Evolutionary conservation across 2,888 invertebrate genomes (phyloP).

Genomic region (Caenorhabditis sp.): DNA sequence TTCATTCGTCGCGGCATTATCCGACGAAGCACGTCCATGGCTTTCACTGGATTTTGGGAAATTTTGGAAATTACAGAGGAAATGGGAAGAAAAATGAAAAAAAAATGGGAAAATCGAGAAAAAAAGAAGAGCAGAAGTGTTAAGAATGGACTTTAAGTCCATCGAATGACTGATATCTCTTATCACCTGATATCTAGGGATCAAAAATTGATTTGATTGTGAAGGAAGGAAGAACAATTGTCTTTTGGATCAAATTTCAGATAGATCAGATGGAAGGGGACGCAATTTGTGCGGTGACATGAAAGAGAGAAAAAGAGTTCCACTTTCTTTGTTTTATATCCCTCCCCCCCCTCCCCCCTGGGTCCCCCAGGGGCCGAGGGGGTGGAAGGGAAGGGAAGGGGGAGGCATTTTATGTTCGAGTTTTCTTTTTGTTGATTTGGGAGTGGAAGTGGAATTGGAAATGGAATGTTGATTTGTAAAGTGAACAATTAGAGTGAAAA

Average conservation of each 20-base stretch:
- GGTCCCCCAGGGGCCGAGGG: too few relatives aligned
- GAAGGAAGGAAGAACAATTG: not conserved
- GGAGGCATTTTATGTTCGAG: too few relatives aligned
- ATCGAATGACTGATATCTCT: too few relatives aligned
- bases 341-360: too few relatives aligned
- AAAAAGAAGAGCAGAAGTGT: constrained; percentile 14
- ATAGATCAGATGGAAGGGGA: too few relatives aligned
- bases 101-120: not conserved
- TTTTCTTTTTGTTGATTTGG: too few relatives aligned
- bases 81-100: constrained; percentile 1
- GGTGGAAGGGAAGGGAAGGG: too few relatives aligned
- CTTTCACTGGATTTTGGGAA: not conserved
- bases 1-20: constrained; percentile 65
- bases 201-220: not conserved
- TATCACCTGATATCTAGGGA: too few relatives aligned
- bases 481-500: too few relatives aligned
- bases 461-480: too few relatives aligned
- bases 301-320: not conserved
- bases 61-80: not conserved
- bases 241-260: not conserved
- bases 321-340: too few relatives aligned
- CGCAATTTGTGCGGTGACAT: not conserved
- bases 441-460: too few relatives aligned
- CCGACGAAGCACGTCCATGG: constrained; percentile 69
- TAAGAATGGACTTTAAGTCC: constrained; percentile 1